A percentile compares a stretch with the other conserved stretches of the same genome.
phyloP scores from a whole-genome alignment of 2,113 vertebrate genomes.

The Centropristis striata region DNA sequence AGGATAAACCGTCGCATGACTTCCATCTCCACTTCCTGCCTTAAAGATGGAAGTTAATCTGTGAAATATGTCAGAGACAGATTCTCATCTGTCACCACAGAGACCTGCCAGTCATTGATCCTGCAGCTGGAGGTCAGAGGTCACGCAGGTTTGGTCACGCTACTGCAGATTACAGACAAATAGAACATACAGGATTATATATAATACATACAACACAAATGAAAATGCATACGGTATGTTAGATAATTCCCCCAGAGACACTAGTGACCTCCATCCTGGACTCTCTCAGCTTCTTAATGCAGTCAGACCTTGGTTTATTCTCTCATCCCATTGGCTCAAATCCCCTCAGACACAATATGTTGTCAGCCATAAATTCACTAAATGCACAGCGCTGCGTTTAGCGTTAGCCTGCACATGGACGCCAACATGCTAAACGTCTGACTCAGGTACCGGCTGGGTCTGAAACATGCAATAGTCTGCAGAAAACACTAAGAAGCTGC shows the following conservation, averaged over 20 bases:
- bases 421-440: no score
- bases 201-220: slow-evolving; percentile 29
- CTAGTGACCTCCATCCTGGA: slow-evolving; percentile 5
- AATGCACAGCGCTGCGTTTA: no score
- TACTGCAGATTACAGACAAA: slow-evolving; percentile 51
- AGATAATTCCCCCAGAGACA: slow-evolving; percentile 26
- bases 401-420: no score
- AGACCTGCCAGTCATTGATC: slow-evolving; percentile 50
- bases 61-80: slow-evolving; percentile 44
- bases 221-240: slow-evolving; percentile 52
- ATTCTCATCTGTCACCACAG: slow-evolving; percentile 40
- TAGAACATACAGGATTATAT: slow-evolving; percentile 31
- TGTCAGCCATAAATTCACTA: background rate
- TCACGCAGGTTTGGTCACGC: slow-evolving; percentile 27
- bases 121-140: slow-evolving; percentile 4
- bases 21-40: background rate
- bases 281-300: slow-evolving; percentile 9
- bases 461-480: no score
- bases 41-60: slow-evolving; percentile 40
- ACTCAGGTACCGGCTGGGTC: no score
- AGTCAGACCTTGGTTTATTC: background rate
- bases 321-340: background rate
- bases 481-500: no score
- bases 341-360: background rate
- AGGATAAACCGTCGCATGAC: slow-evolving; percentile 25